These are phyloP conservation scores for Ceratotherium simum DNA, from an alignment of 2,113 vertebrate genomes.

Conservation along the genomic window DNA sequence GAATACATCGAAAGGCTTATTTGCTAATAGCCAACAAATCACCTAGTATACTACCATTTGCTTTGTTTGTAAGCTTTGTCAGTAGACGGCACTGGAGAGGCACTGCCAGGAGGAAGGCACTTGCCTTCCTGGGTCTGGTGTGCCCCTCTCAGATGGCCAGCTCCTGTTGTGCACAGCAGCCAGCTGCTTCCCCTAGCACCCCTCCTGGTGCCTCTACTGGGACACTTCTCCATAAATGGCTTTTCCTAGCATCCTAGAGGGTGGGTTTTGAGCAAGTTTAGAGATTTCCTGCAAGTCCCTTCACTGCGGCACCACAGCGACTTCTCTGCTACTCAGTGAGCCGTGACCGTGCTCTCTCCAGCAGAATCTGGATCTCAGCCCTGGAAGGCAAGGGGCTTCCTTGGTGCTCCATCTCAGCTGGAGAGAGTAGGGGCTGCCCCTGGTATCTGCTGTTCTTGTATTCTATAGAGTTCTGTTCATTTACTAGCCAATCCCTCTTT, in stretches of 20 bases:
- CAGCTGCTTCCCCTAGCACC: background rate
- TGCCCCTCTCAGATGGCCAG: fast-evolving
- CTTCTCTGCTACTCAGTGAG: background rate
- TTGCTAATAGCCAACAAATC: background rate
- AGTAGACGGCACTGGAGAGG: constrained; percentile 41
- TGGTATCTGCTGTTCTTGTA: background rate
- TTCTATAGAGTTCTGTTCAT: background rate
- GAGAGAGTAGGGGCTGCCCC: background rate
- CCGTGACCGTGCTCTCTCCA: background rate
- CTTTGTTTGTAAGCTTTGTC: background rate
- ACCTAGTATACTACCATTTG: background rate
- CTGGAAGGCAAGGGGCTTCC: background rate
- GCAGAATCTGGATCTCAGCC: background rate
- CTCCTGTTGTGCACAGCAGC: background rate
- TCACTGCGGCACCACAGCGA: fast-evolving
- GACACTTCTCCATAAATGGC: background rate
- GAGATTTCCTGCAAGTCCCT: background rate
- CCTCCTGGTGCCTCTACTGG: background rate
- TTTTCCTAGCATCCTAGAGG: background rate
- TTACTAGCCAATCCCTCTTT: background rate
- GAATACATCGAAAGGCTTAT: background rate
- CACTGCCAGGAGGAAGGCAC: too few relatives aligned
- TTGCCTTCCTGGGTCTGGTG: background rate
- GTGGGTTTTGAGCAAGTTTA: background rate
- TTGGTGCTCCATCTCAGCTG: background rate